phyloP scores from a whole-genome alignment of 2,888 invertebrate species.

The Drosophila kambysellisi region DNA sequence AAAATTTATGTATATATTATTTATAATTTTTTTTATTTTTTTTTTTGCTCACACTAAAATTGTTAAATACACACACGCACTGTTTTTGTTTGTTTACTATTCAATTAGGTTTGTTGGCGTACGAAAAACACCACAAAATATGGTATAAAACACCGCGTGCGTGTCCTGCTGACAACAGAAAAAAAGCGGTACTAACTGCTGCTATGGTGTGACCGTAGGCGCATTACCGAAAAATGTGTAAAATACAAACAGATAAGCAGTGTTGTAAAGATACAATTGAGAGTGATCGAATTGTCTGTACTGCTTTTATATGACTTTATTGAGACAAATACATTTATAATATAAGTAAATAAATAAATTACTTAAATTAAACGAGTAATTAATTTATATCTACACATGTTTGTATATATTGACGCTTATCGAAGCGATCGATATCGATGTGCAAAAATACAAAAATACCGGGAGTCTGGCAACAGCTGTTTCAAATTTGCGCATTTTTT shows the following conservation, averaged over 20 bases:
- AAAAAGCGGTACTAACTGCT: conserved; percentile 56
- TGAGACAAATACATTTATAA: background rate
- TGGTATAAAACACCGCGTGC: conserved; percentile 49
- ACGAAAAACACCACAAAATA: conserved; percentile 46
- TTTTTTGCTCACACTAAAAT: conserved; percentile 23
- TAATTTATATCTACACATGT: background rate
- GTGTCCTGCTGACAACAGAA: conserved; percentile 40
- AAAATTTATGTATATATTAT: background rate
- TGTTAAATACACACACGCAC: conserved; percentile 26
- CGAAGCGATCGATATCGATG: background rate
- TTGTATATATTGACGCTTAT: background rate
- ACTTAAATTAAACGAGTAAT: background rate
- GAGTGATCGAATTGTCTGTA: background rate
- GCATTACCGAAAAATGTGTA: background rate
- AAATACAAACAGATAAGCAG: conserved; percentile 10
- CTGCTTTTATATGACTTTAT: background rate
- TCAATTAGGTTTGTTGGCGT: conserved; percentile 33
- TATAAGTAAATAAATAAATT: background rate
- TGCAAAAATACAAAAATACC: background rate
- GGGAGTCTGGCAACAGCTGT: conserved; percentile 41
- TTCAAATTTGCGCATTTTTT: conserved; percentile 20
- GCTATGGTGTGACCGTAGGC: conserved; percentile 27
- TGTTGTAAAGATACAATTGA: conserved; percentile 24
- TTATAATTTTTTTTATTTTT: background rate
- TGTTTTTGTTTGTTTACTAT: conserved; percentile 40